A percentile compares a stretch with the other conserved stretches of the same genome.
These are phyloP conservation scores for Drosophila koepferae DNA, from an alignment of 2,888 invertebrate genomes.

Conservation along the genomic window DNA sequence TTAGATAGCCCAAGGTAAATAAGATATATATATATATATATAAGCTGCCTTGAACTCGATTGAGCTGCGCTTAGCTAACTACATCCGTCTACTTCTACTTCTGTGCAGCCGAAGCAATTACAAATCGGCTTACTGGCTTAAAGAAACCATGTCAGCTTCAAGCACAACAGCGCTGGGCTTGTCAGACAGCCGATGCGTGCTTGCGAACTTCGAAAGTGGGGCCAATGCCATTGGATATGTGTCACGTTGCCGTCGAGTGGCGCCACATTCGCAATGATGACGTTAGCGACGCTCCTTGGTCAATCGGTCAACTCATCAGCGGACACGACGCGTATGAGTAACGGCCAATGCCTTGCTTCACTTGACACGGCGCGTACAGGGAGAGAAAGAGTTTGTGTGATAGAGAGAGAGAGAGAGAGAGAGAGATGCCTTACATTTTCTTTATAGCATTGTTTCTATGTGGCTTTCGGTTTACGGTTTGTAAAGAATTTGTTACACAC, in stretches of 20 bases:
- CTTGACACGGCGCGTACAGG: constrained; percentile 17
- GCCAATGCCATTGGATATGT: constrained; percentile 47
- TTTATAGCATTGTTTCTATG: constrained; percentile 51
- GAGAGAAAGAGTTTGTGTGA: not conserved
- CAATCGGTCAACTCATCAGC: constrained; percentile 45
- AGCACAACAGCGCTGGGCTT: constrained; percentile 8
- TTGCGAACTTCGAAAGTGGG: constrained; percentile 9
- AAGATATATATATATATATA: constrained; percentile 1
- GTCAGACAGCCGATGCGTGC: constrained; percentile 19
- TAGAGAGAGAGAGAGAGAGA: not conserved
- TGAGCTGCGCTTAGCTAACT: constrained; percentile 1
- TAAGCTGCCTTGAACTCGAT: not conserved
- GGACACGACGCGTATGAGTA: constrained; percentile 51
- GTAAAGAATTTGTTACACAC: constrained; percentile 33
- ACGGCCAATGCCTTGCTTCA: constrained; percentile 23
- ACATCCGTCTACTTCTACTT: not conserved
- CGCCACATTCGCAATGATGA: constrained; percentile 30
- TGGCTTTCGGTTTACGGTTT: constrained; percentile 32
- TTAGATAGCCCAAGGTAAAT: constrained; percentile 15
- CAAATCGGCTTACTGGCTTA: constrained; percentile 3
- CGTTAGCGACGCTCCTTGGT: constrained; percentile 29
- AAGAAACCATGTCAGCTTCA: constrained; percentile 20
- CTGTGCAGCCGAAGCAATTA: constrained; percentile 7
- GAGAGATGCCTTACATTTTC: constrained; percentile 5
- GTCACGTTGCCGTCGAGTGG: constrained; percentile 44